Evolutionary conservation across 2,888 invertebrate species (phyloP).

Genomic region (Abscondita cerata): DNA sequence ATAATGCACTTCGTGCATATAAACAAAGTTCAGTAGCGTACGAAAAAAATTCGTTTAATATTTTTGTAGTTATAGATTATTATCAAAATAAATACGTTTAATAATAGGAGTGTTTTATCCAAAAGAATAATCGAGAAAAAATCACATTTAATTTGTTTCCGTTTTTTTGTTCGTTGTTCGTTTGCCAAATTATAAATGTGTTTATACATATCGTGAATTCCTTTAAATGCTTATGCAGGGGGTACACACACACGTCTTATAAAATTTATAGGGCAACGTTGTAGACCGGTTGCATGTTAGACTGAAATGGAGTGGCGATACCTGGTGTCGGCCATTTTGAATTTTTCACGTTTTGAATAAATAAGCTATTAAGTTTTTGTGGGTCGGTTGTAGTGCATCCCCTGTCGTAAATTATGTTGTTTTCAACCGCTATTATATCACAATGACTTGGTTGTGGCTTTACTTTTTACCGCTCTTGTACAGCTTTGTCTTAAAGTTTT

Average conservation of each 20-base stretch:
- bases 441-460: conserved; percentile 35
- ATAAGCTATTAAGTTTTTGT: conserved; percentile 62
- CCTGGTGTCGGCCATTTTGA: conserved; percentile 58
- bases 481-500: conserved; percentile 14
- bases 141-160: conserved; percentile 5
- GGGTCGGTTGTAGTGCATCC: conserved; percentile 55
- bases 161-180: background rate
- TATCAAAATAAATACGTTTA: too few species aligned
- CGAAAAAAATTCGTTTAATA: too few species aligned
- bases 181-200: conserved; percentile 12
- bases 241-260: conserved; percentile 25
- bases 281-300: conserved; percentile 45
- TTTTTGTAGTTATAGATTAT: too few species aligned
- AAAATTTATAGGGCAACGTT: conserved; percentile 34
- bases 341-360: conserved; percentile 62
- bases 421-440: conserved; percentile 50
- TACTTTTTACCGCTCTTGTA: conserved; percentile 23
- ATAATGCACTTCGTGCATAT: too few species aligned
- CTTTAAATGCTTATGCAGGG: conserved; percentile 18
- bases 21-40: too few species aligned
- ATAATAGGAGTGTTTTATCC: too few species aligned
- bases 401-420: conserved; percentile 60
- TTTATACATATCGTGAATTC: conserved; percentile 14
- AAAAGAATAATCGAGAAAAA: background rate
- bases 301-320: conserved; percentile 38